Evolutionary conservation across 2,113 vertebrate genomes (phyloP).

Genomic region (Bubalus kerabau): DNA sequence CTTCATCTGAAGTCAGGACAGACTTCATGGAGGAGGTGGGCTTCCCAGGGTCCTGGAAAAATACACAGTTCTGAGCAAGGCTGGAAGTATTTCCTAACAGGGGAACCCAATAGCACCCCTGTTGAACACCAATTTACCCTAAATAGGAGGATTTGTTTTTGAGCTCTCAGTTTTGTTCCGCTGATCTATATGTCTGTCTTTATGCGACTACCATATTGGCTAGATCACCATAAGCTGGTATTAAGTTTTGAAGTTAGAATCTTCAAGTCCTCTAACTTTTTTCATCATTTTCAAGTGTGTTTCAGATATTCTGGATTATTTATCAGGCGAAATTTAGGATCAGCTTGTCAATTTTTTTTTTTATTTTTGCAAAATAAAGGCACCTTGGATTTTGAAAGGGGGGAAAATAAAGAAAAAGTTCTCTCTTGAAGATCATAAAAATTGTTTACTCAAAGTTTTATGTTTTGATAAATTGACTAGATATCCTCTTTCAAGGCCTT

Average conservation of each 20-base stretch:
- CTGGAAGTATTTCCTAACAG: neutral
- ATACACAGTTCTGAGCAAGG: neutral
- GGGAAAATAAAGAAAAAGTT: neutral
- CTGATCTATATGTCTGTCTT: neutral
- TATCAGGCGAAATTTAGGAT: neutral
- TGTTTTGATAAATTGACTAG: slow-evolving; percentile 66
- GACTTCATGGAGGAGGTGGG: neutral
- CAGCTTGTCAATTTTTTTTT: neutral
- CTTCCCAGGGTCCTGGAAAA: neutral
- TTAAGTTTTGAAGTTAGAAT: neutral
- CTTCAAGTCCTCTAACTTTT: neutral
- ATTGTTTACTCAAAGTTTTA: slow-evolving; percentile 58
- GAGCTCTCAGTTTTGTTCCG: neutral
- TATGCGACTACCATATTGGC: neutral
- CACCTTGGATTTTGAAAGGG: neutral
- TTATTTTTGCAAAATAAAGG: neutral
- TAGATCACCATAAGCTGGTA: neutral
- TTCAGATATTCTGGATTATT: neutral
- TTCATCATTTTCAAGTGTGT: neutral
- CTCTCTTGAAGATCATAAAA: slow-evolving; percentile 29
- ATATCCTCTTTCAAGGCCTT: slow-evolving; percentile 53
- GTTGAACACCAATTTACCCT: neutral
- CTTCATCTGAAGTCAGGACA: neutral
- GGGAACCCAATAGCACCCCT: neutral
- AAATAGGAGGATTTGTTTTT: neutral